Percentiles rank a stretch among this genome's conserved stretches.
phyloP scores from a whole-genome alignment of 30 jellyfish, hydroid and myxozoan species.

The Mastigias papua region DNA sequence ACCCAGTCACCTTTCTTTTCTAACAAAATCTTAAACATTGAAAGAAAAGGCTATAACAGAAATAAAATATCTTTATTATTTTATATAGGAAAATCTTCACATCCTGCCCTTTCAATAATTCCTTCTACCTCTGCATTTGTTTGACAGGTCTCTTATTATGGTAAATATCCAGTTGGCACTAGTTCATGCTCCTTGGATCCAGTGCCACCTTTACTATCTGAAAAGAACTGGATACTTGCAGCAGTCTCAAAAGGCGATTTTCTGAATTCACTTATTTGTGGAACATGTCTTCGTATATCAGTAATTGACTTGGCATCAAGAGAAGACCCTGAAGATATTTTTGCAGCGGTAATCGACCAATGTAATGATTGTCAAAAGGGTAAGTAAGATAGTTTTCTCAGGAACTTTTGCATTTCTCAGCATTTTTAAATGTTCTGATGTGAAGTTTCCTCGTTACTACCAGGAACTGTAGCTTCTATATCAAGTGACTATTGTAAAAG shows the following conservation, averaged over 20 bases:
- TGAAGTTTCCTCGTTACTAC: too few species aligned
- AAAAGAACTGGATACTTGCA: constrained; percentile 78
- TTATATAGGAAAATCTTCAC: background rate
- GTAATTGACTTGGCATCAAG: constrained; percentile 31
- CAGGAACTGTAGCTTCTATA: too few species aligned
- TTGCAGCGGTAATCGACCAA: constrained; percentile 80
- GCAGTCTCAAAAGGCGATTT: constrained; percentile 77
- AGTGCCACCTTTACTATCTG: constrained; percentile 76
- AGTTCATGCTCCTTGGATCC: constrained; percentile 94
- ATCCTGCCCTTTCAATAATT: background rate
- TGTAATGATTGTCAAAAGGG: constrained; percentile 89
- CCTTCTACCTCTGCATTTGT: background rate
- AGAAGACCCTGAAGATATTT: constrained; percentile 47
- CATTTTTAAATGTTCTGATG: background rate
- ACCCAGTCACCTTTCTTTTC: too few species aligned
- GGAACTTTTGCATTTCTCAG: too few species aligned
- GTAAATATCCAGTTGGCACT: constrained; percentile 90
- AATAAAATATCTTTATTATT: background rate
- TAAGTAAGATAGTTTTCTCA: background rate
- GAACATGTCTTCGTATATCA: constrained; percentile 77
- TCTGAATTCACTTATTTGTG: constrained; percentile 77
- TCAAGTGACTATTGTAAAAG: too few species aligned
- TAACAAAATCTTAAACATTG: background rate
- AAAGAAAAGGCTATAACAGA: background rate
- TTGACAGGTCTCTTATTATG: constrained; percentile 81